phyloP scores from a whole-genome alignment of 1,140 invertebrate species.

The Drosophila paulistorum region DNA sequence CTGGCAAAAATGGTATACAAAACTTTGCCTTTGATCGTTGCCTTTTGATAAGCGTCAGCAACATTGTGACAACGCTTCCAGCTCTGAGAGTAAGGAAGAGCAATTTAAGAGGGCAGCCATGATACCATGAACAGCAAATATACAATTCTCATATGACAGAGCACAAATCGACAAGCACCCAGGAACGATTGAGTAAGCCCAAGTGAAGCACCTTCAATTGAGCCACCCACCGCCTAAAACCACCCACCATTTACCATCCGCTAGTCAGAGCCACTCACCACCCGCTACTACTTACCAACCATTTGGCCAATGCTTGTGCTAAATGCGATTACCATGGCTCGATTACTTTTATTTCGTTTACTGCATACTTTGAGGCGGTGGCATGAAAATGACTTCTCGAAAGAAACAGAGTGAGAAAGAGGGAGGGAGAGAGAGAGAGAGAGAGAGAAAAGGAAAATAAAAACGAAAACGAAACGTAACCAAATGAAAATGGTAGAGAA shows the following conservation, averaged over 20 bases:
- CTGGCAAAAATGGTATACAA: constrained; percentile 35
- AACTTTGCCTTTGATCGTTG: constrained; percentile 49
- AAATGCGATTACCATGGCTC: constrained; percentile 64
- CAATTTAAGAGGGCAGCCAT: background rate
- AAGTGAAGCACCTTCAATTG: constrained; percentile 19
- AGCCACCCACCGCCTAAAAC: no score
- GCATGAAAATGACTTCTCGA: constrained; percentile 48
- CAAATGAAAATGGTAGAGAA: constrained; percentile 38
- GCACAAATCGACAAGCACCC: background rate
- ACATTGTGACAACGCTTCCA: constrained; percentile 28
- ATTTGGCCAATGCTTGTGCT: constrained; percentile 24
- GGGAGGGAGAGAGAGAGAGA: no score
- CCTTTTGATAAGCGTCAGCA: constrained; percentile 48
- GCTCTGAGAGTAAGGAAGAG: background rate
- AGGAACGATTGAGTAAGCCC: background rate
- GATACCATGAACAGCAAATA: background rate
- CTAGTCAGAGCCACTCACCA: background rate
- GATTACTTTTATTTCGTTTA: constrained; percentile 36
- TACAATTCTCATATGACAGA: background rate
- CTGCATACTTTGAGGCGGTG: constrained; percentile 61
- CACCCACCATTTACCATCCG: no score
- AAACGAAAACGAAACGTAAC: constrained; percentile 30
- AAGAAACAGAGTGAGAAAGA: constrained; percentile 1
- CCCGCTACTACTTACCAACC: background rate
- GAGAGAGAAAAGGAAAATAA: constrained; percentile 10